Conservation (phyloP, 2,888 invertebrate genomes). For the Temnothorax rugatulus region DNA sequence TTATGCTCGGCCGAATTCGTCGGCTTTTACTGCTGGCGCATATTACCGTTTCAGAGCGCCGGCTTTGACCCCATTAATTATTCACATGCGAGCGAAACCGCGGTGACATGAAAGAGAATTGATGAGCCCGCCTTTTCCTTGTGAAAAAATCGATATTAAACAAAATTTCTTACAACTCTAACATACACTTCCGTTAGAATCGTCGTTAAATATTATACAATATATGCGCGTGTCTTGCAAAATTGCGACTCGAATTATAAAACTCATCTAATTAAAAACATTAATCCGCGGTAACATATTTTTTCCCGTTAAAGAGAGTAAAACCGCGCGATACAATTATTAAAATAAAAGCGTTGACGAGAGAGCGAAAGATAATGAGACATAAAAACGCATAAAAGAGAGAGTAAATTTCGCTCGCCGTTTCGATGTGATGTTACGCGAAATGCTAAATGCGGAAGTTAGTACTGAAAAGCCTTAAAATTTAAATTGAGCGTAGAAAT, state of each 20-base stretch:
- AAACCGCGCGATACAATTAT: constrained; percentile 7
- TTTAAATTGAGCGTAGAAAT: constrained; percentile 28
- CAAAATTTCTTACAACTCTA: neutral
- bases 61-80: constrained; percentile 69
- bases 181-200: neutral
- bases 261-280: constrained; percentile 11
- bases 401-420: neutral
- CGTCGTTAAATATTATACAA: neutral
- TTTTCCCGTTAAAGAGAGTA: neutral
- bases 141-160: constrained; percentile 54
- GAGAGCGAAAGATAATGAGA: neutral
- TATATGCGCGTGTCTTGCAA: neutral
- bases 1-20: constrained; percentile 60
- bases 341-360: constrained; percentile 1
- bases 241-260: constrained; percentile 3
- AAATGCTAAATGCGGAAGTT: neutral
- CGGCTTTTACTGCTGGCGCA: constrained; percentile 60
- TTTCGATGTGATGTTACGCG: neutral
- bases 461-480: neutral
- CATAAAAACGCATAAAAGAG: neutral
- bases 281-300: neutral
- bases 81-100: constrained; percentile 59
- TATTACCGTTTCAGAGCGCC: constrained; percentile 45
- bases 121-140: constrained; percentile 40
- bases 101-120: constrained; percentile 48